Percentiles rank a stretch among this genome's conserved stretches.
Conservation (phyloP, 2,113 vertebrate species). For the Toxotes chatareus region DNA sequence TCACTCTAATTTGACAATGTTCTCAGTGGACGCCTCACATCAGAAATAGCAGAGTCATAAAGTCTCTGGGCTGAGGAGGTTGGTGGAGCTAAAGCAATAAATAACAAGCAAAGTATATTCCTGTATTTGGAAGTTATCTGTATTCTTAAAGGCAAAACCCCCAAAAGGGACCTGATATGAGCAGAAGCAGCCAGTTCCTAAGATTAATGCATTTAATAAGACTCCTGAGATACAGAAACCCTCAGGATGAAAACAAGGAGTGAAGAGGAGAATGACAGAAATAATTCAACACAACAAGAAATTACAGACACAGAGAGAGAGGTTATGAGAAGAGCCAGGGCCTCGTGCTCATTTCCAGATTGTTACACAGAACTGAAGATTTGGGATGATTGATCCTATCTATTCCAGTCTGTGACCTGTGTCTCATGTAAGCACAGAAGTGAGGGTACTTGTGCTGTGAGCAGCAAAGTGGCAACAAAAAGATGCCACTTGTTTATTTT, state of each 20-base stretch:
- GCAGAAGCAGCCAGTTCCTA: not conserved
- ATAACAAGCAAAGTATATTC: not conserved
- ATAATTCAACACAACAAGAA: no score
- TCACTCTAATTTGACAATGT: not conserved
- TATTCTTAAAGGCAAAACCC: not conserved
- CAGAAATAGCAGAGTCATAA: not conserved
- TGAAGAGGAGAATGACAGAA: not conserved
- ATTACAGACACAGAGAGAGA: no score
- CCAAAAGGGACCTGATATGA: not conserved
- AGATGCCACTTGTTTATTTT: no score
- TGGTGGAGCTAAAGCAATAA: not conserved
- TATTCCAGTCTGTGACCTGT: no score
- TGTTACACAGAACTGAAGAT: no score
- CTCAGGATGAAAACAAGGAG: not conserved
- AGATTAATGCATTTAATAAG: constrained; percentile 28
- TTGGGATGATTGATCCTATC: no score
- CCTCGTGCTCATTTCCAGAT: no score
- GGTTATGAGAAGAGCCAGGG: no score
- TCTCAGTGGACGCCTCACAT: not conserved
- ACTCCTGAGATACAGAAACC: not conserved
- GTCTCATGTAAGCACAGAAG: no score
- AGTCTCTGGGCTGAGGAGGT: not conserved
- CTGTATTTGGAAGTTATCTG: not conserved
- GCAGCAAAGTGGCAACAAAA: no score
- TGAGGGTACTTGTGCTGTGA: no score